Conservation (phyloP, 2,888 invertebrate species). For the Flexamia atlantica region DNA sequence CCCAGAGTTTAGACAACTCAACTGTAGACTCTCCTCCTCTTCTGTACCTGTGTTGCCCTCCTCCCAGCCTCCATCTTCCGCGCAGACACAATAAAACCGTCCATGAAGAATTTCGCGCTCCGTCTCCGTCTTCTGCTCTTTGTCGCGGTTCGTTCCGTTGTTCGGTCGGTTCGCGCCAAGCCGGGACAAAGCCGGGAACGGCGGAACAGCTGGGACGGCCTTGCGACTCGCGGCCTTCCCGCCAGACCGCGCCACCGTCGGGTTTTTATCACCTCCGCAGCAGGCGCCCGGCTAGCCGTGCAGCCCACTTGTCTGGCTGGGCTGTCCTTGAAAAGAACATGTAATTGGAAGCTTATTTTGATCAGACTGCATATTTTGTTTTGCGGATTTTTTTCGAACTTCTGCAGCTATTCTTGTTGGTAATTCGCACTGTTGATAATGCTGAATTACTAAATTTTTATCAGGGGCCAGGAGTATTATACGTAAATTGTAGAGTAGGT, state of each 20-base stretch:
- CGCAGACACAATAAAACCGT: not conserved
- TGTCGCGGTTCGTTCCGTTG: too few species aligned
- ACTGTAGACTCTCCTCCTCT: too few species aligned
- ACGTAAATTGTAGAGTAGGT: too few species aligned
- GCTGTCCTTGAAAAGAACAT: not conserved
- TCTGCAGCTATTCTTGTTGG: too few species aligned
- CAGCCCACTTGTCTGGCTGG: constrained; percentile 7
- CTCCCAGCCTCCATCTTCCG: too few species aligned
- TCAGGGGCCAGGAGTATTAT: too few species aligned
- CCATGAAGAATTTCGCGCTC: not conserved
- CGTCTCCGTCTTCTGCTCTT: not conserved
- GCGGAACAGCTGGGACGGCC: constrained; percentile 22
- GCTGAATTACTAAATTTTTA: too few species aligned
- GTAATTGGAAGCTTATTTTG: not conserved
- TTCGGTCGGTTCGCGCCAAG: not conserved
- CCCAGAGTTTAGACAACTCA: too few species aligned
- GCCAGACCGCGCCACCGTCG: constrained; percentile 6
- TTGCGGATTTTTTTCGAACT: too few species aligned
- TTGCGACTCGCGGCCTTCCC: constrained; percentile 22
- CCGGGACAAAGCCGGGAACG: constrained; percentile 14
- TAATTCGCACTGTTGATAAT: too few species aligned
- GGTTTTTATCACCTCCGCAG: not conserved
- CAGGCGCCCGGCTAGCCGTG: constrained; percentile 3
- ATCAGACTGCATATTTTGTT: too few species aligned
- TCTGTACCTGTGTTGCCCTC: too few species aligned